Base-by-base conservation (phyloP, 2,888 invertebrate species). In the Tillus elongatus region DNA sequence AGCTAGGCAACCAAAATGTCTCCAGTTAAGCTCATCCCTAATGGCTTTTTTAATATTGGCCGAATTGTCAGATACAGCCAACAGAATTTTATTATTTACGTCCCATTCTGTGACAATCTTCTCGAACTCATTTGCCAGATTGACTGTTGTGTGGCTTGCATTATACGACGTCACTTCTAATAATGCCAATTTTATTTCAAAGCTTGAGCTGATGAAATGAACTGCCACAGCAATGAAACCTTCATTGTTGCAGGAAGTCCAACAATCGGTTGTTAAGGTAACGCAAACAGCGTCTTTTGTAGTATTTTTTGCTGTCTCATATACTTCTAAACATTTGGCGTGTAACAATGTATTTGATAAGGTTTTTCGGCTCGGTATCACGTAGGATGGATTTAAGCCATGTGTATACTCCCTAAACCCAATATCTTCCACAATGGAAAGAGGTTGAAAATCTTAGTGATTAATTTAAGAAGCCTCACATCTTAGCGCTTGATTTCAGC, bases 191-290 rank as follows among this genome's bases (percentile, higher is more conserved):
- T 53, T 46, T 3, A 50, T n/a, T 41, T 45, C 19, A 47, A 52
- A 57, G 33, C 51, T 26, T 2, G 45, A 30, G 33, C 47, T 29
- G 12, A 54, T 35, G 35, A 46, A 58, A 42, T 56, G 56, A 9
- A 35, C 51, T 4, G 52, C 54, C 4, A 53, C 47, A 13, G 44
- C 53, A 27, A 57, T 38, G 43, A 42, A 56, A 40, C 42, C 50
- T 32, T 57, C 55, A 13, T 41, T 48, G 32, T 46, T 53, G 4
- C 37, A 11, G 4, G 57, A 58, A 10, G 56, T 55, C 56, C 57
- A 56, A 32, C 50, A 48, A 42, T 58, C 57, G 3, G 53, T 55
- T 14, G 57, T 57, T 26, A 58, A 10, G 26, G 48, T 45, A 4
- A 50, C 45, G 14, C 42, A 36, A 35, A 31, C 33, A 27, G 47